Percentiles rank a stretch among this genome's conserved stretches.
phyloP scores from a whole-genome alignment of 2,888 invertebrate genomes.

The Girardia tigrina region DNA sequence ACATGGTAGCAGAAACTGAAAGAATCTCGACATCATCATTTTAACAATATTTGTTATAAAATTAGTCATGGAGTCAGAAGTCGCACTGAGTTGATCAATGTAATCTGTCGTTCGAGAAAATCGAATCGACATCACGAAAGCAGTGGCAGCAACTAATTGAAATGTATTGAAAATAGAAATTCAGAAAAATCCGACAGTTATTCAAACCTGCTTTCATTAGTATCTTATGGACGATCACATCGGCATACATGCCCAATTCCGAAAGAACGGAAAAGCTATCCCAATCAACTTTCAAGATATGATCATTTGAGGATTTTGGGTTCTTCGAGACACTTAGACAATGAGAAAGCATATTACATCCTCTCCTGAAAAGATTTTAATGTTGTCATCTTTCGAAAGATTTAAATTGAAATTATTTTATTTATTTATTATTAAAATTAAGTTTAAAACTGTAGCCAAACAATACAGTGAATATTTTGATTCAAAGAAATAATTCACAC shows the following conservation, averaged over 20 bases:
- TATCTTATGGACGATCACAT: neutral
- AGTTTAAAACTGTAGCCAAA: too few species aligned
- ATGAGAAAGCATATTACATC: neutral
- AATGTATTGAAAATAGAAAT: neutral
- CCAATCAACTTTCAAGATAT: neutral
- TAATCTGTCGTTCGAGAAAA: neutral
- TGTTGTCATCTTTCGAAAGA: too few species aligned
- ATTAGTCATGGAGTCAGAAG: neutral
- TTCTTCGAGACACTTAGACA: neutral
- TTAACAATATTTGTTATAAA: neutral
- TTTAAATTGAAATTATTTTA: too few species aligned
- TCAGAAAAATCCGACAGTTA: neutral
- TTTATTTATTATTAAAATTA: too few species aligned
- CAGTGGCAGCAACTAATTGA: neutral
- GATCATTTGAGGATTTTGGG: neutral
- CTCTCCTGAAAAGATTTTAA: conserved; percentile 16
- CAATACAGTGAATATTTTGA: too few species aligned
- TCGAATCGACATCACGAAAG: neutral
- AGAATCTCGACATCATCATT: neutral
- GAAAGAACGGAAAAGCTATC: neutral
- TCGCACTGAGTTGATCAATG: neutral
- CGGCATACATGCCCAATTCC: neutral
- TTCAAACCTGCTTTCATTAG: neutral
- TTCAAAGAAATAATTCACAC: too few species aligned
- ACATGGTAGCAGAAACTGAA: neutral